These are phyloP conservation scores for Ceratina australensis DNA, from an alignment of 1,140 invertebrate species.

Conservation along the genomic window DNA sequence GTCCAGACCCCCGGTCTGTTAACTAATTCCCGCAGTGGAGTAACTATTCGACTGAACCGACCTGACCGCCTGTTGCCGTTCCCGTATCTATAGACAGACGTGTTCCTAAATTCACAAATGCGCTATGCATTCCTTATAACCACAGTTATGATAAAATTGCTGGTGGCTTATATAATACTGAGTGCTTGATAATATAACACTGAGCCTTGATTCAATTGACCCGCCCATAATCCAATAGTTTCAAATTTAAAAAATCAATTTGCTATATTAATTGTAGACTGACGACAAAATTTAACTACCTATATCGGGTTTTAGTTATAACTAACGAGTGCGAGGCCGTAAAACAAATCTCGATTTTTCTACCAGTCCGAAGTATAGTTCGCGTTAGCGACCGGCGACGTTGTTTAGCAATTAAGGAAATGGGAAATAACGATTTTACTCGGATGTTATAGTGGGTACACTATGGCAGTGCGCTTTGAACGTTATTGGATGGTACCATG, in stretches of 20 bases:
- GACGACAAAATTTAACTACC: too few species aligned
- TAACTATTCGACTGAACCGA: constrained; percentile 34
- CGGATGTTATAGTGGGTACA: not conserved
- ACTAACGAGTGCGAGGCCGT: not conserved
- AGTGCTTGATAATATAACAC: too few species aligned
- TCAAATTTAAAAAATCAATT: too few species aligned
- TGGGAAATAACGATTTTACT: constrained; percentile 28
- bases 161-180: too few species aligned
- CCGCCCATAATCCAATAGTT: too few species aligned
- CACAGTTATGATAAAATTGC: too few species aligned
- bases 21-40: constrained; percentile 42
- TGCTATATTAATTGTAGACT: too few species aligned
- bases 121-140: too few species aligned
- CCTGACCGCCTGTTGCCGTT: constrained; percentile 3
- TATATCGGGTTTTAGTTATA: too few species aligned
- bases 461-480: not conserved
- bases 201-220: too few species aligned
- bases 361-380: not conserved
- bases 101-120: too few species aligned
- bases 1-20: constrained; percentile 11
- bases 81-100: too few species aligned
- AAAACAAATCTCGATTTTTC: constrained; percentile 2
- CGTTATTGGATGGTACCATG: constrained; percentile 6
- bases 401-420: constrained; percentile 33
- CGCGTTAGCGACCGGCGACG: not conserved